Conservation (phyloP, 2,797 vertebrate genomes). For the Enteromius anoplus region DNA sequence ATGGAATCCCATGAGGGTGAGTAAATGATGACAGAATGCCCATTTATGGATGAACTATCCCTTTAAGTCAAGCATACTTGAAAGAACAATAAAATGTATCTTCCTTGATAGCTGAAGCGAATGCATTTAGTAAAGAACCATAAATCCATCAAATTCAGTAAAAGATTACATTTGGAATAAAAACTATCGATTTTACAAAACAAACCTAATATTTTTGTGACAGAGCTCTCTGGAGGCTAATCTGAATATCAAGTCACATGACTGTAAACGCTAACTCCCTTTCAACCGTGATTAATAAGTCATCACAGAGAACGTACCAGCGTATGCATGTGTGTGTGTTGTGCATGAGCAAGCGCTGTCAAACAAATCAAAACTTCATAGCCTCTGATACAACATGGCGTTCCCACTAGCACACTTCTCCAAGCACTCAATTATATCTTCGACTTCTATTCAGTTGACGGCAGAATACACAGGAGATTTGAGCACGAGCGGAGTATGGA, state of each 20-base stretch:
- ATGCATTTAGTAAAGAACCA: neutral
- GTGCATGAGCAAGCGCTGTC: conserved; percentile 41
- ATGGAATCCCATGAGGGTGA: neutral
- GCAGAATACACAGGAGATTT: conserved; percentile 47
- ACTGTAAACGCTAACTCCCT: conserved; percentile 11
- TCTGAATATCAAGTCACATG: conserved; percentile 38
- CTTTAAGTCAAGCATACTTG: neutral
- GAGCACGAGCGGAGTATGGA: conserved; percentile 35
- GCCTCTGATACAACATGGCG: conserved; percentile 46
- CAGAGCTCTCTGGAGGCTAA: conserved; percentile 6
- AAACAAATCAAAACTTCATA: conserved; percentile 55
- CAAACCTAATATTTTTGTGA: conserved; percentile 6
- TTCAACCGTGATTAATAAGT: conserved; percentile 33
- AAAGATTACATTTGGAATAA: neutral
- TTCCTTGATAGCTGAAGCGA: neutral
- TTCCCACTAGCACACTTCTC: conserved; percentile 52
- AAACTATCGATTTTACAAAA: neutral
- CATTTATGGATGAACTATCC: neutral
- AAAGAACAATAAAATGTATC: neutral
- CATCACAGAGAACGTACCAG: conserved; percentile 1
- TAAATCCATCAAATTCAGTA: conserved; percentile 13
- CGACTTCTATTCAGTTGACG: conserved; percentile 38
- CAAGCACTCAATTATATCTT: conserved; percentile 56
- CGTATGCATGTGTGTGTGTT: conserved; percentile 1
- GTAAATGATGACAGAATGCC: neutral